Evolutionary conservation across 2,797 vertebrate genomes (phyloP), one percentile per base, ranked within the genome.

Genomic region (Xenentodon cancila): DNA sequence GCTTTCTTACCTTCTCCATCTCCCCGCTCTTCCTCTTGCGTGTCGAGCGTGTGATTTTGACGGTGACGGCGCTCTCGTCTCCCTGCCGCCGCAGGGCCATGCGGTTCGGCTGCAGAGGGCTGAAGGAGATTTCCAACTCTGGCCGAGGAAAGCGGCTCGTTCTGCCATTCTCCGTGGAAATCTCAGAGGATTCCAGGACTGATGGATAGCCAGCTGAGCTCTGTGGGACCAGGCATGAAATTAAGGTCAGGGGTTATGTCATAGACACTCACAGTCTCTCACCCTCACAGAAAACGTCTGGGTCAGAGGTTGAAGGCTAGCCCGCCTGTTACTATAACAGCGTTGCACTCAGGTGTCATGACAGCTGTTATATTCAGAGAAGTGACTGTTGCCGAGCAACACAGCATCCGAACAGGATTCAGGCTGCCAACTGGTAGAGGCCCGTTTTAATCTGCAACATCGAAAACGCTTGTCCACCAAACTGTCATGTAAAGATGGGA

Each of bases 41-140:
- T 16, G 84, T 72, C 0, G 90, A 19, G 53, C 88, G 94, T 1
- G 88, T 78, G 82, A 95, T 92, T 84, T 96, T 97, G 65, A 97
- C 90, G 0, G 92, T 97, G 76, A 96, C 84, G 0, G 94, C 68
- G 11, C 63, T 88, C 25, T 87, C 22, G 25, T 93, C 94, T 1
- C 94, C 95, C 55, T 92, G 92, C 13, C 93, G 94, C 4, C 93
- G 94, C 57, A 99, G 92, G n/a, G 93, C 93, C 85, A 98, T 81
- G 76, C 92, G 94, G 86, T 97, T 95, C 0, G 97, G 97, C 59
- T 91, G 94, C 74, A 97, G 88, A 11, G 96, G 94, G 50, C 96
- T 95, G 90, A 98, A 97, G 1, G 96, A 95, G 82, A 98, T 98
- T 90, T 98, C 97, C 89, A 97, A 77, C 85, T 98, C 95, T 0